phyloP scores from a whole-genome alignment of 2,113 vertebrate genomes.

The Genyomyrus donnyi region DNA sequence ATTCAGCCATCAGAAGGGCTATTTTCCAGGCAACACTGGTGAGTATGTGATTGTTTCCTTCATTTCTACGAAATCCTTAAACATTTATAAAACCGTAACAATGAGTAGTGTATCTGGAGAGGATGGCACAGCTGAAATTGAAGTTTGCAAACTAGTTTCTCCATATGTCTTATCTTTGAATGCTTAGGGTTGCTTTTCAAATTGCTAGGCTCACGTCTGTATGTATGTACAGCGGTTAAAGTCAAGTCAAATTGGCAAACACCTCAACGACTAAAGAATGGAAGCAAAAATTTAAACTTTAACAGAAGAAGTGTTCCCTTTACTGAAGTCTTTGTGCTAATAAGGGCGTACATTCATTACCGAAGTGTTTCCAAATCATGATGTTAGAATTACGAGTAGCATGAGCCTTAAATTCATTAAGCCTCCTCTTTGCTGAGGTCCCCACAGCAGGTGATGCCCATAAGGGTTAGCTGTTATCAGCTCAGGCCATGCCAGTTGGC shows the following conservation, averaged over 20 bases:
- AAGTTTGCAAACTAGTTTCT: background rate
- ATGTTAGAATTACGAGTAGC: slow-evolving; percentile 39
- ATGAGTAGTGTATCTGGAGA: background rate
- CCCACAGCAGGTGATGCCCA: slow-evolving; percentile 55
- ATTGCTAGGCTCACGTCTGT: background rate
- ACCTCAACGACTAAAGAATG: background rate
- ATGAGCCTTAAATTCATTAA: slow-evolving; percentile 46
- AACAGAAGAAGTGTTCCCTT: background rate
- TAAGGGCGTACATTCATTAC: slow-evolving; percentile 38
- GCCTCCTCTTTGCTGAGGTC: slow-evolving; percentile 39
- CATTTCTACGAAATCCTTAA: background rate
- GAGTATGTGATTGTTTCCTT: background rate
- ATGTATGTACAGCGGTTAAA: background rate
- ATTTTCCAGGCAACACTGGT: background rate
- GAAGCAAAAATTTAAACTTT: background rate
- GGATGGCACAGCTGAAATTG: background rate
- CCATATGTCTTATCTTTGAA: background rate
- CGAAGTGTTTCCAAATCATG: slow-evolving; percentile 45
- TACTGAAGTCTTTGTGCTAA: background rate
- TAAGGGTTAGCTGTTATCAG: slow-evolving; percentile 65
- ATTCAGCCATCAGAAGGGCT: background rate
- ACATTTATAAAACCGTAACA: background rate
- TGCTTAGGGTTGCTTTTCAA: slow-evolving; percentile 1
- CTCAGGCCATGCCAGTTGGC: slow-evolving; percentile 61
- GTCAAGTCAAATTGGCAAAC: background rate